Percentiles rank a stretch among this genome's conserved stretches.
Conservation (phyloP, 2,888 invertebrate species). For the Conops quadrifasciatus region DNA sequence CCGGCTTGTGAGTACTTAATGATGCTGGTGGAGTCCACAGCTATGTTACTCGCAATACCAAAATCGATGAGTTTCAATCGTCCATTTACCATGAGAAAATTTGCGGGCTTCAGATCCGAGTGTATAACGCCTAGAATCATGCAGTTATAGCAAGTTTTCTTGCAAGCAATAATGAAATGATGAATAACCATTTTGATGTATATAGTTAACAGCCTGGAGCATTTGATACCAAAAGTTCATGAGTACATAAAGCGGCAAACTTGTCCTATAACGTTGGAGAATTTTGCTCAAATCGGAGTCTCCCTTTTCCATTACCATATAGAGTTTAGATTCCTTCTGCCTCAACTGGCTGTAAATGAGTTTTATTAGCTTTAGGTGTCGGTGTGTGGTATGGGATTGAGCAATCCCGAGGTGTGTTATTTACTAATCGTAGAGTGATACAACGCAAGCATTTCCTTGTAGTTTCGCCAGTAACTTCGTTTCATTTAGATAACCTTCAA, state of each 20-base stretch:
- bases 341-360: slow-evolving; percentile 75
- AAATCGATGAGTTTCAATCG: slow-evolving; percentile 95
- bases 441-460: slow-evolving; percentile 83
- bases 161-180: neutral
- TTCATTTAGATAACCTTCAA: slow-evolving; percentile 88
- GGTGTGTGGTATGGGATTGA: no score
- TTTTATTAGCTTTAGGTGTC: neutral
- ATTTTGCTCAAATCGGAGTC: slow-evolving; percentile 87
- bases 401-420: slow-evolving; percentile 53
- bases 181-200: slow-evolving; percentile 80
- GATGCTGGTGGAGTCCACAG: slow-evolving; percentile 88
- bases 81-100: slow-evolving; percentile 88
- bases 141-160: neutral
- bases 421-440: slow-evolving; percentile 88
- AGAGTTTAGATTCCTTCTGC: slow-evolving; percentile 72
- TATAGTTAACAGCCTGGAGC: slow-evolving; percentile 88
- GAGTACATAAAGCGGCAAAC: slow-evolving; percentile 78
- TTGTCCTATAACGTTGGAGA: slow-evolving; percentile 70
- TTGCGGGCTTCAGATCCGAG: slow-evolving; percentile 95
- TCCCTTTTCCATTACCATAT: slow-evolving; percentile 92
- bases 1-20: slow-evolving; percentile 84
- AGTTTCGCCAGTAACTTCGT: slow-evolving; percentile 81
- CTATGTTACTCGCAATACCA: slow-evolving; percentile 91
- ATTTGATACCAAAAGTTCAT: slow-evolving; percentile 94
- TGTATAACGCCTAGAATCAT: slow-evolving; percentile 85